These are phyloP conservation scores for Lithophane socia DNA, from an alignment of 2,888 invertebrate species.

Conservation along the genomic window DNA sequence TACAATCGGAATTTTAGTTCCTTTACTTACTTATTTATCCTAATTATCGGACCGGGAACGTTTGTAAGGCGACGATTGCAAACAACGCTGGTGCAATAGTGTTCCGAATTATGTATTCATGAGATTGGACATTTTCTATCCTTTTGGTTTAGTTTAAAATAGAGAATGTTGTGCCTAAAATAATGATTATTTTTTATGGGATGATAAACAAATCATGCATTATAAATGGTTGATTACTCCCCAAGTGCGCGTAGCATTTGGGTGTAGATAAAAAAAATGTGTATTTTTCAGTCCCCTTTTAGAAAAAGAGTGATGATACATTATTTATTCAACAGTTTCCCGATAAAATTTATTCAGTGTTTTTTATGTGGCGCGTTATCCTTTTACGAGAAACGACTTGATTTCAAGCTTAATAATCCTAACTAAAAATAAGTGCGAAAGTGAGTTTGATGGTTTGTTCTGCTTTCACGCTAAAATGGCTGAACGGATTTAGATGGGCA, in stretches of 20 bases:
- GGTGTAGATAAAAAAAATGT: slow-evolving; percentile 28
- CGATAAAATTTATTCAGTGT: slow-evolving; percentile 41
- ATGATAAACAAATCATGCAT: slow-evolving; percentile 30
- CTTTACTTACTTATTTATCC: slow-evolving; percentile 65
- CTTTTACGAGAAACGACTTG: slow-evolving; percentile 22
- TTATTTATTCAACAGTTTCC: slow-evolving; percentile 58
- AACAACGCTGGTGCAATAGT: slow-evolving; percentile 54
- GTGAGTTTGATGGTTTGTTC: too few relatives aligned
- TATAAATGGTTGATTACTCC: slow-evolving; percentile 36
- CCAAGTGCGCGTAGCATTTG: slow-evolving; percentile 28
- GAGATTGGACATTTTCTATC: slow-evolving; percentile 42
- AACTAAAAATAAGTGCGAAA: too few relatives aligned
- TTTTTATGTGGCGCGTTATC: slow-evolving; percentile 30
- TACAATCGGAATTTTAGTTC: slow-evolving; percentile 68
- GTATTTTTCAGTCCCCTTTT: slow-evolving; percentile 26
- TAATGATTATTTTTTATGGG: slow-evolving; percentile 7
- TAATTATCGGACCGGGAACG: slow-evolving; percentile 65
- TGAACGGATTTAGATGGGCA: too few relatives aligned
- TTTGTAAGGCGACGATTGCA: slow-evolving; percentile 66
- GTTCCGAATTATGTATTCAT: slow-evolving; percentile 61
- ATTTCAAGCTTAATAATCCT: background rate
- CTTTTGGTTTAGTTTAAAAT: slow-evolving; percentile 24
- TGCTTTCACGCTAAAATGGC: too few relatives aligned
- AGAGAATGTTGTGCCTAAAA: background rate
- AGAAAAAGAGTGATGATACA: slow-evolving; percentile 61